Percentiles rank a stretch among this genome's conserved stretches.
These are phyloP conservation scores for Orthosia gracilis DNA, from an alignment of 2,888 invertebrate genomes.

Conservation along the genomic window DNA sequence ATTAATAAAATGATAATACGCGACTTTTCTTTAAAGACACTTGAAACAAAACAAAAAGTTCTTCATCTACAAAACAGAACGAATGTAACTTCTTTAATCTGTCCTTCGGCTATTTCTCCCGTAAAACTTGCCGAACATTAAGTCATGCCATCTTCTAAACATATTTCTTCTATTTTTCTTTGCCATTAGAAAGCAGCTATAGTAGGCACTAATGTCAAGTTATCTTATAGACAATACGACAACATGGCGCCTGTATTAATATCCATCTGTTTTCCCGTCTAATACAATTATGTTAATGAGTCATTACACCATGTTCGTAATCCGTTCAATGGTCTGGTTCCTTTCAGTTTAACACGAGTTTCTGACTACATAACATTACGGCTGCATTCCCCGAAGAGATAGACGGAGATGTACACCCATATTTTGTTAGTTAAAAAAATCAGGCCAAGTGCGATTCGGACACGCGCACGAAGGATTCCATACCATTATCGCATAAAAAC, in stretches of 20 bases:
- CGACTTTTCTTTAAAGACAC: neutral
- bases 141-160: neutral
- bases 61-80: neutral
- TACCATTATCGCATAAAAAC: too few relatives aligned
- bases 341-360: slow-evolving; percentile 3
- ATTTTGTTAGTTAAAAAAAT: too few relatives aligned
- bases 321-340: slow-evolving; percentile 12
- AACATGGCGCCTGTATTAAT: slow-evolving; percentile 2
- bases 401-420: too few relatives aligned
- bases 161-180: too few relatives aligned
- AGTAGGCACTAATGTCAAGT: neutral
- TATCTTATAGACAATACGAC: slow-evolving; percentile 11
- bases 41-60: too few relatives aligned
- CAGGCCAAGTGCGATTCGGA: too few relatives aligned
- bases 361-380: neutral
- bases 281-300: slow-evolving; percentile 43
- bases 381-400: neutral
- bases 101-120: neutral
- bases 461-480: too few relatives aligned
- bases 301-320: slow-evolving; percentile 26
- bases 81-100: neutral
- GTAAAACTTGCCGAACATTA: neutral
- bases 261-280: neutral
- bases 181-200: neutral
- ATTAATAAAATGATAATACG: neutral